A percentile compares a stretch with the other conserved stretches of the same genome.
These are phyloP conservation scores for Raja brachyura DNA, from an alignment of 2,113 vertebrate species.

Conservation along the genomic window DNA sequence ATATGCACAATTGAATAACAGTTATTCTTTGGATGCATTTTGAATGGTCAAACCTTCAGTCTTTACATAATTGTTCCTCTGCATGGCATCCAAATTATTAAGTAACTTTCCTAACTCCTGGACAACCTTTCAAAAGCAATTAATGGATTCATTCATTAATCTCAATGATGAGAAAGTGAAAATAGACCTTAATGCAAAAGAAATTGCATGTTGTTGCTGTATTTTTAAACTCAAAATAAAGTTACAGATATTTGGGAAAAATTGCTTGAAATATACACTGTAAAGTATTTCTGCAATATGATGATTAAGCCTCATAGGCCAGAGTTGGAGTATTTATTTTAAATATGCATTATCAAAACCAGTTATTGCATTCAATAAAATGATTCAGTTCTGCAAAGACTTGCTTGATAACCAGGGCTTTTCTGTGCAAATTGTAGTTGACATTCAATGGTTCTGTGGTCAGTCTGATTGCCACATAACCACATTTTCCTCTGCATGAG, in stretches of 20 bases:
- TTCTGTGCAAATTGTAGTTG: not conserved
- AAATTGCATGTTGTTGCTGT: not conserved
- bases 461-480: not conserved
- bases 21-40: not conserved
- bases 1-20: not conserved
- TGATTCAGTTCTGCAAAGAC: not conserved
- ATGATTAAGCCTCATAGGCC: not conserved
- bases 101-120: not conserved
- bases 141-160: not conserved
- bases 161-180: not conserved
- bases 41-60: not conserved
- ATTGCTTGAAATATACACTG: not conserved
- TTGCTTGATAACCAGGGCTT: not conserved
- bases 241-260: not conserved
- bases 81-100: not conserved
- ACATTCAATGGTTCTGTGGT: not conserved
- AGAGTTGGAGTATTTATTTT: conserved; percentile 15
- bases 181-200: too few relatives aligned
- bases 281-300: conserved; percentile 18
- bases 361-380: not conserved
- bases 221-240: not conserved
- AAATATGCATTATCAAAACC: conserved; percentile 15
- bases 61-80: not conserved
- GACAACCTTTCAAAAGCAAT: not conserved
- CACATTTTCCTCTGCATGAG: not conserved